Evolutionary conservation across 1,140 invertebrate species (phyloP).

Genomic region (Limonius californicus): DNA sequence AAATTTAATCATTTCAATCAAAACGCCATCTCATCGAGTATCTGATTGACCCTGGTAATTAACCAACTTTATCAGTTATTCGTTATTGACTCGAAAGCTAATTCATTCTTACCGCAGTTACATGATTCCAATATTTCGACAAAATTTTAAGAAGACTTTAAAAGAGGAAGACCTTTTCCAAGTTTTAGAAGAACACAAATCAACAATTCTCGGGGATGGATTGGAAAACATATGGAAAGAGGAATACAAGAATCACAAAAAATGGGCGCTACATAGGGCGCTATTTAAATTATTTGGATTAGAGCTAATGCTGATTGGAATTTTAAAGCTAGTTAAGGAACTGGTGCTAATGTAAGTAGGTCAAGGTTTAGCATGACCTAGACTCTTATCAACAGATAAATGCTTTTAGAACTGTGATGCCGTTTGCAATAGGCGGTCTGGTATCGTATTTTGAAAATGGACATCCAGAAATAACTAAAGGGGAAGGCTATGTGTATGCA

Average conservation of each 20-base stretch:
- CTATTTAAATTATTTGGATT: constrained; percentile 46
- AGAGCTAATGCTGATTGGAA: constrained; percentile 43
- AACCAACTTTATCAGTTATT: too few species aligned
- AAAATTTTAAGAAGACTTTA: constrained; percentile 52
- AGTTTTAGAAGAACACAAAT: constrained; percentile 54
- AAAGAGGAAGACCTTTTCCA: constrained; percentile 56
- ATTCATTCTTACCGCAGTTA: too few species aligned
- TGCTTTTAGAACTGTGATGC: constrained; percentile 64
- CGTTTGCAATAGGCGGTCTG: constrained; percentile 66
- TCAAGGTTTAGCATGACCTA: too few species aligned
- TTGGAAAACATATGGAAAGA: constrained; percentile 52
- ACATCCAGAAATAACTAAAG: constrained; percentile 39
- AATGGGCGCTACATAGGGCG: constrained; percentile 40
- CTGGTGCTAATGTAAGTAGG: constrained; percentile 44
- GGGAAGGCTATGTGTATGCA: constrained; percentile 64
- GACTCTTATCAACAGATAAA: not conserved
- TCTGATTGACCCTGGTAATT: too few species aligned
- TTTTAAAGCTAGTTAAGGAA: constrained; percentile 43
- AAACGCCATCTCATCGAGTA: too few species aligned
- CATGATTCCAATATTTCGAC: constrained; percentile 52
- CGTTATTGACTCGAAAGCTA: too few species aligned
- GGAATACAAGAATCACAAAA: constrained; percentile 41
- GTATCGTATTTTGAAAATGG: constrained; percentile 64
- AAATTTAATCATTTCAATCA: too few species aligned
- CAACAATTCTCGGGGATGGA: constrained; percentile 53